Evolutionary conservation across 2,888 invertebrate species (phyloP).

Genomic region (Sipha maydis): DNA sequence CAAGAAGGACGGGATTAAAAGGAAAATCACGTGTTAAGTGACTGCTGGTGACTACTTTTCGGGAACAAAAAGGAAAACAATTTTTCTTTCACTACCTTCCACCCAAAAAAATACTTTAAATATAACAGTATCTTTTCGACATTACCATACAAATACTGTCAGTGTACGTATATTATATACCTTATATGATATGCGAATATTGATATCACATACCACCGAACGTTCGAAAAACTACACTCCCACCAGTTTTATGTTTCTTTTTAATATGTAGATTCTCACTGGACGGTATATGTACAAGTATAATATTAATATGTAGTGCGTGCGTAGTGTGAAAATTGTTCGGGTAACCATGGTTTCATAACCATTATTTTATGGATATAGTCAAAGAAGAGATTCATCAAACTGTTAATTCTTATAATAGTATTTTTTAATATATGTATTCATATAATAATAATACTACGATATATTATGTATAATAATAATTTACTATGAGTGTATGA

Average conservation of each 20-base stretch:
- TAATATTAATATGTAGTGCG: background rate
- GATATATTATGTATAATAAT: no score
- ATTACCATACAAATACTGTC: background rate
- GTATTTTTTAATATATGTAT: no score
- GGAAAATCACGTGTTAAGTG: background rate
- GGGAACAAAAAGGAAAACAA: background rate
- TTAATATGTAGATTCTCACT: background rate
- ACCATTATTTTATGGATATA: background rate
- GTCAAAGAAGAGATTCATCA: background rate
- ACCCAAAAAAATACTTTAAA: background rate
- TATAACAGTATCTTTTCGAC: background rate
- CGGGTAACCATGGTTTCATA: background rate
- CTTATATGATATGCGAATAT: background rate
- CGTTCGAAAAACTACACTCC: background rate
- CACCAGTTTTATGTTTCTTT: background rate
- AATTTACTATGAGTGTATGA: background rate
- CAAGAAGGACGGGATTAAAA: background rate
- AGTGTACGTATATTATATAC: background rate
- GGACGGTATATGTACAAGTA: background rate
- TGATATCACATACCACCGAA: no score
- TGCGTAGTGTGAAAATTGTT: background rate
- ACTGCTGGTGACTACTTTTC: no score
- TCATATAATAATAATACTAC: no score
- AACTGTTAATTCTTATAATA: background rate
- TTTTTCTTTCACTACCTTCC: background rate